A percentile compares a stretch with the other conserved stretches of the same genome.
Conservation (phyloP, 2,113 vertebrate genomes). For the rat (Rattus norvegicus) region GRCr8 NC_086019.1:144999501-145000000, state of each 20-base stretch:
- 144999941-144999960: neutral
- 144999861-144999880: too few relatives aligned
- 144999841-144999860: neutral
- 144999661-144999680: neutral
- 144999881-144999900: too few relatives aligned
- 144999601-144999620: neutral
- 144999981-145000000: neutral
- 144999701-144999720: constrained; percentile 1
- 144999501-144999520: neutral
- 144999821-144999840: neutral
- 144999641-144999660: neutral
- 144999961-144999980: neutral
- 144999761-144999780: neutral
- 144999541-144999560: neutral
- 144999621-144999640: neutral
- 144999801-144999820: neutral
- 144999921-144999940: neutral
- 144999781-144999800: neutral
- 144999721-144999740: neutral
- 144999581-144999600: neutral
- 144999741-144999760: too few relatives aligned
- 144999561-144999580: neutral
- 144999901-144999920: too few relatives aligned
- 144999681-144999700: constrained; percentile 9
- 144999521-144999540: neutral